Conservation (phyloP, 2,888 invertebrate species). For the Trissonchulus sp. region DNA sequence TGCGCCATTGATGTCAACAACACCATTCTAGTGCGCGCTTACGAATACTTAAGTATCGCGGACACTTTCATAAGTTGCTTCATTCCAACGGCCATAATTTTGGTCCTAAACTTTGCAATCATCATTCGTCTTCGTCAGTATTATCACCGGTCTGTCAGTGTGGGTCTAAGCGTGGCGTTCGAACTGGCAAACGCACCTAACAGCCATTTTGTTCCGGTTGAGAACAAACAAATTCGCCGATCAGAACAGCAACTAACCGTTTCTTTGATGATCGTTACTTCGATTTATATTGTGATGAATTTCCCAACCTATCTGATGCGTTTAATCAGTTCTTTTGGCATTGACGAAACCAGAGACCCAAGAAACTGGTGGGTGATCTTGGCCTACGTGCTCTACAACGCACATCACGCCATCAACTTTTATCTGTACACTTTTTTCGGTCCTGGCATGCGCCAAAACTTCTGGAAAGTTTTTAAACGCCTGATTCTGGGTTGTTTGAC, state of each 20-base stretch:
- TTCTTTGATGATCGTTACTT: slow-evolving; percentile 8
- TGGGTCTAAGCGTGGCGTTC: not conserved
- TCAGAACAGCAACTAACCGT: slow-evolving; percentile 15
- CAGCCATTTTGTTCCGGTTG: not conserved
- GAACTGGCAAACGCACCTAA: not conserved
- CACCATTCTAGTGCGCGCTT: not conserved
- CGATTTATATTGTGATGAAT: slow-evolving; percentile 18
- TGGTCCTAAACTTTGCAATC: not conserved
- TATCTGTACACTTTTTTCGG: slow-evolving; percentile 28
- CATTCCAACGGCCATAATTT: not conserved
- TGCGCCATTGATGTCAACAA: slow-evolving; percentile 13
- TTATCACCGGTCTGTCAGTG: not conserved
- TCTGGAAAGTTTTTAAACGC: slow-evolving; percentile 6
- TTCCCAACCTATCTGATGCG: slow-evolving; percentile 12
- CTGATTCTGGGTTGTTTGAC: not conserved
- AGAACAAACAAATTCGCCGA: not conserved
- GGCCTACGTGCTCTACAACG: slow-evolving; percentile 17
- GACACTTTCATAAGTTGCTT: slow-evolving; percentile 9
- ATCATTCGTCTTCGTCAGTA: not conserved
- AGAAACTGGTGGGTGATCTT: not conserved
- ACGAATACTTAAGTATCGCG: slow-evolving; percentile 4
- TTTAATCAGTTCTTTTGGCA: not conserved
- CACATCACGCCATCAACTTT: slow-evolving; percentile 25
- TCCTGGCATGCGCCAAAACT: slow-evolving; percentile 17
- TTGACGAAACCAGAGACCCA: not conserved